Evolutionary conservation across 2,888 invertebrate genomes (phyloP).

Genomic region (Drosophila subquinaria): DNA sequence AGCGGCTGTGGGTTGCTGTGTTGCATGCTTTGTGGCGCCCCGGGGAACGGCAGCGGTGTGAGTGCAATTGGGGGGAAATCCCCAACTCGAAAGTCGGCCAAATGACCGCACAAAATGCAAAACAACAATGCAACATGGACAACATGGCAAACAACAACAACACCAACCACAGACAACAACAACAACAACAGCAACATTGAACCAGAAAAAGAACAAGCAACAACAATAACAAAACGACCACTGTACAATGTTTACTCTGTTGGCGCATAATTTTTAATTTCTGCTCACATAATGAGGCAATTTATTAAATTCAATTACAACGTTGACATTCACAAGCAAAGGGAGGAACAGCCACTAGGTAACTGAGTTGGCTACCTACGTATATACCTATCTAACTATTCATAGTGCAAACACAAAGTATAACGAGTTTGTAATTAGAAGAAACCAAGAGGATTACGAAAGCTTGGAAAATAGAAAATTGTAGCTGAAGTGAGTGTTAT

Average conservation of each 20-base stretch:
- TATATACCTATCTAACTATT: conserved; percentile 3
- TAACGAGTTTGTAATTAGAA: conserved; percentile 8
- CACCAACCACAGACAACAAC: conserved; percentile 8
- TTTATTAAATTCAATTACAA: conserved; percentile 86
- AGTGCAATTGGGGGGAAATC: conserved; percentile 11
- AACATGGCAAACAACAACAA: conserved; percentile 31
- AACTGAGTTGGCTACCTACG: neutral
- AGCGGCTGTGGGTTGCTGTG: conserved; percentile 20
- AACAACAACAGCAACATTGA: conserved; percentile 32
- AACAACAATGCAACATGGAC: conserved; percentile 56
- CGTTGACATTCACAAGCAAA: conserved; percentile 81
- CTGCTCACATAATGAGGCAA: conserved; percentile 84
- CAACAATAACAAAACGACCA: conserved; percentile 39
- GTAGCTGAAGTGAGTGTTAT: neutral
- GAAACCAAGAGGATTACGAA: neutral
- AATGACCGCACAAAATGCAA: conserved; percentile 78
- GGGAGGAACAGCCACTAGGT: conserved; percentile 3
- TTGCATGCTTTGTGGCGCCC: conserved; percentile 48
- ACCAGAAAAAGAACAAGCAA: conserved; percentile 27
- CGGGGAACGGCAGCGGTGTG: conserved; percentile 4
- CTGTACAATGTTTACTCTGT: conserved; percentile 44
- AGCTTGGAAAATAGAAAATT: neutral
- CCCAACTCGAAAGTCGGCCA: conserved; percentile 52
- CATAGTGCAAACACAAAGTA: neutral
- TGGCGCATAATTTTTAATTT: conserved; percentile 73